Evolutionary conservation across 2,113 vertebrate genomes (phyloP), one percentile per base, ranked within the genome.

Genomic region (Prionailurus bengalensis): DNA sequence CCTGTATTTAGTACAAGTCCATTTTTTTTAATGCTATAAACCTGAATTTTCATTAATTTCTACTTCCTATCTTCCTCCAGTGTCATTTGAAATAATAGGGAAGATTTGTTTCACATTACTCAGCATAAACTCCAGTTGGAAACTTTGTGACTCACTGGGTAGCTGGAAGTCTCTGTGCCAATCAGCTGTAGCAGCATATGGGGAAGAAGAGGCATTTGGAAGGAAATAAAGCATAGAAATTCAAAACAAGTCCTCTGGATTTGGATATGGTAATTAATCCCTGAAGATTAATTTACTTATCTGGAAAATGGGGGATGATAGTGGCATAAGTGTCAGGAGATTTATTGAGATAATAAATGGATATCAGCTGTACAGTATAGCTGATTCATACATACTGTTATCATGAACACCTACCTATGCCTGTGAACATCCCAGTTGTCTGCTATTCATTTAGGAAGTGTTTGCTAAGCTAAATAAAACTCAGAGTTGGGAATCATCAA

Each of bases 231-330:
- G 29, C 61, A 83, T 36, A 39, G n/a, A 95, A 80, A 80, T 92
- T 90, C 91, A 95, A 61, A 86, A 74, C 48, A 95, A 92, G 63
- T 13, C 8, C 27, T 79, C 55, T 84, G 65, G 8, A 80, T 86
- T 91, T 79, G 71, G 21, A 5, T 73, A 53, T 68, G n/a, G 1
- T 27, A 74, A 92, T 87, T 82, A 85, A 61, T 58, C 10, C 13
- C 45, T 70, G 14, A 82, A 95, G 63, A 51, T 93, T 86, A 86
- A 89, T 95, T 86, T 82, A 93, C 48, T 89, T 68, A 74, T 89
- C 2, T 45, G 78, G 36, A 92, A 91, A 83, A 58, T 86, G 31
- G n/a, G 9, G 4, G 5, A 11, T 66, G 15, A 73, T 51, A 53
- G 14, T 51, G 39, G 5, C 39, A 66, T 91, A 61, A 74, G 61